A percentile compares a stretch with the other conserved stretches of the same genome.
Evolutionary conservation across 2,888 invertebrate species (phyloP).

Genomic region (Anarsia innoxiella): DNA sequence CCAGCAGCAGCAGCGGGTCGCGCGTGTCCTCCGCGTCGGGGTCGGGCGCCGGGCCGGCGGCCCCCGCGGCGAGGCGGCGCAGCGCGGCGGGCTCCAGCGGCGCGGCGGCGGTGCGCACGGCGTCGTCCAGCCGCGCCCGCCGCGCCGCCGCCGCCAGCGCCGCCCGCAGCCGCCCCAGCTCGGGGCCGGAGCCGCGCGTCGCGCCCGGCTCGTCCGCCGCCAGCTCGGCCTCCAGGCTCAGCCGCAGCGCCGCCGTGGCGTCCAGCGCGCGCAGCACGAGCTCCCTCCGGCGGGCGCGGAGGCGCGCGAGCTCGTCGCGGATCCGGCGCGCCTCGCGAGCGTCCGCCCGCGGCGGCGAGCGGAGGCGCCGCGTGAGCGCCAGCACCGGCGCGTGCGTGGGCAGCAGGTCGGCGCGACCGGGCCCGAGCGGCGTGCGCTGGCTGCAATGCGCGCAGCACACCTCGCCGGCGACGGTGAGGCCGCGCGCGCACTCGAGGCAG

Average conservation of each 20-base stretch:
- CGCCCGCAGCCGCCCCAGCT: conserved; percentile 76
- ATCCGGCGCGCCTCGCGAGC: conserved; percentile 13
- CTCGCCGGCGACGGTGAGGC: conserved; percentile 80
- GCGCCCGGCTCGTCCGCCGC: conserved; percentile 79
- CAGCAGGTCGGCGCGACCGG: conserved; percentile 79
- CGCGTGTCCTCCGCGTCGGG: conserved; percentile 31
- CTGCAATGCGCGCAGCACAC: conserved; percentile 83
- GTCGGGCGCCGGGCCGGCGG: conserved; percentile 25
- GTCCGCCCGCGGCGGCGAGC: too few relatives aligned
- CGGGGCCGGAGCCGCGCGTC: conserved; percentile 80
- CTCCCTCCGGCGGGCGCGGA: conserved; percentile 44
- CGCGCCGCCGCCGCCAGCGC: conserved; percentile 83
- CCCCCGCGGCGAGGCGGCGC: conserved; percentile 65
- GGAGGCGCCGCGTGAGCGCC: conserved; percentile 69
- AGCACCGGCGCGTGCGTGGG: conserved; percentile 81
- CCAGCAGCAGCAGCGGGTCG: conserved; percentile 25
- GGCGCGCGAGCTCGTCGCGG: conserved; percentile 9
- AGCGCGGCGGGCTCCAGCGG: conserved; percentile 80
- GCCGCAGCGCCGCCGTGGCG: conserved; percentile 82
- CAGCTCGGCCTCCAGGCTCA: conserved; percentile 84
- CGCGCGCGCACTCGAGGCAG: conserved; percentile 83
- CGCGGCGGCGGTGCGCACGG: conserved; percentile 79
- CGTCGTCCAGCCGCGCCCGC: conserved; percentile 78
- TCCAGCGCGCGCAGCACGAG: conserved; percentile 85
- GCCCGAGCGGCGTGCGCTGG: conserved; percentile 82